A percentile compares a stretch with the other conserved stretches of the same genome.
Evolutionary conservation across 1,140 invertebrate genomes (phyloP).

Genomic region (Drosophila cardini): DNA sequence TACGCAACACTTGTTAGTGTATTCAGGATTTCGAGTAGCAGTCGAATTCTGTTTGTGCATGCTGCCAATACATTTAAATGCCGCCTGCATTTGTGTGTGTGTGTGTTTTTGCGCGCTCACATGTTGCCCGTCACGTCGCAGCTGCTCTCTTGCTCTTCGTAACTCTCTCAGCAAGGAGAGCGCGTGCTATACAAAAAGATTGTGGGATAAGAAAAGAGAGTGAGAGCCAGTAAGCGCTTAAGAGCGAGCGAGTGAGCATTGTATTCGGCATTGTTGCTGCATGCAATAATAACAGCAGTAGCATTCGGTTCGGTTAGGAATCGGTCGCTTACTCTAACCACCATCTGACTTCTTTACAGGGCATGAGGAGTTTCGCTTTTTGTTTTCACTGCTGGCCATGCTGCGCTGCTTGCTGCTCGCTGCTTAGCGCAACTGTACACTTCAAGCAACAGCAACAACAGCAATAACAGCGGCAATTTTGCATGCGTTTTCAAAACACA

Average conservation of each 20-base stretch:
- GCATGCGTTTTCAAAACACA: slow-evolving; percentile 74
- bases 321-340: slow-evolving; percentile 39
- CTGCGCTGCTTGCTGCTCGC: slow-evolving; percentile 27
- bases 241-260: background rate
- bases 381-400: slow-evolving; percentile 35
- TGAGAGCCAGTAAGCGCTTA: slow-evolving; percentile 3
- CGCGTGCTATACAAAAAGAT: background rate
- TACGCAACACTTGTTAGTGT: background rate
- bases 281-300: slow-evolving; percentile 25
- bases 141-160: slow-evolving; percentile 23
- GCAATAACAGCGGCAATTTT: slow-evolving; percentile 23
- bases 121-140: slow-evolving; percentile 39
- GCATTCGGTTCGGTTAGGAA: background rate
- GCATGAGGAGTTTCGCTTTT: slow-evolving; percentile 20
- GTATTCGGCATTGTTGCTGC: slow-evolving; percentile 44
- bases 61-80: slow-evolving; percentile 46
- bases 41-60: slow-evolving; percentile 17
- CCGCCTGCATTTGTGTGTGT: slow-evolving; percentile 47
- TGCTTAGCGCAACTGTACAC: slow-evolving; percentile 56
- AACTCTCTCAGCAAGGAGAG: slow-evolving; percentile 15
- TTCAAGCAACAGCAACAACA: background rate
- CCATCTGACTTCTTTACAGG: slow-evolving; percentile 35
- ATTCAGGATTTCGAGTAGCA: slow-evolving; percentile 8
- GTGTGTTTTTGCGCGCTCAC: slow-evolving; percentile 45
- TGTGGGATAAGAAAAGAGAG: background rate